phyloP scores from a whole-genome alignment of 2,113 vertebrate genomes.

The Pelmatolapia mariae region DNA sequence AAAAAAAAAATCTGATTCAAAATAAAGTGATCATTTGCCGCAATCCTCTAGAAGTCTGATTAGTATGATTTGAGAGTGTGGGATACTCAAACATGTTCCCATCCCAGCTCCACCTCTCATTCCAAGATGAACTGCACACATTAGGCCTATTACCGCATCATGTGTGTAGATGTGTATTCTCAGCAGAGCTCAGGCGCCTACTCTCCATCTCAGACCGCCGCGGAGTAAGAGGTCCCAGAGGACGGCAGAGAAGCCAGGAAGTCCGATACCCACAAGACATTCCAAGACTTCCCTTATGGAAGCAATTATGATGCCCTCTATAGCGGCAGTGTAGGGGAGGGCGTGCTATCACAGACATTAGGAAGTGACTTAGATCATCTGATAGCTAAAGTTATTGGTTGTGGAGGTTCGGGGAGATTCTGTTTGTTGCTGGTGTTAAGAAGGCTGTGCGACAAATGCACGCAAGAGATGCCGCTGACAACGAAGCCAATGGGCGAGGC shows the following conservation, averaged over 20 bases:
- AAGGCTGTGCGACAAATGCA: background rate
- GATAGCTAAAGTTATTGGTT: slow-evolving; percentile 49
- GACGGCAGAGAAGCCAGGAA: slow-evolving; percentile 54
- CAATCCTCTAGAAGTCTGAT: background rate
- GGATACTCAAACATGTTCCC: background rate
- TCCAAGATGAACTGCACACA: background rate
- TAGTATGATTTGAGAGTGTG: background rate
- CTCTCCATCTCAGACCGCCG: slow-evolving; percentile 16
- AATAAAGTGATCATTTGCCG: accelerated
- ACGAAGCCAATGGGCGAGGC: background rate
- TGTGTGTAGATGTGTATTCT: background rate
- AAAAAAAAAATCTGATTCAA: background rate
- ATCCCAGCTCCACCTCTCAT: background rate
- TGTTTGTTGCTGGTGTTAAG: slow-evolving; percentile 14
- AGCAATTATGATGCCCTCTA: slow-evolving; percentile 62
- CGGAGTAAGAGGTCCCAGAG: slow-evolving; percentile 33
- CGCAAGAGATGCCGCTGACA: background rate
- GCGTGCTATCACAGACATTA: slow-evolving; percentile 20
- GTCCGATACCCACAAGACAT: slow-evolving; percentile 63
- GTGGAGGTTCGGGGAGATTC: slow-evolving; percentile 9
- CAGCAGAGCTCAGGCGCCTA: slow-evolving; percentile 13
- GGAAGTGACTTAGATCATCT: slow-evolving; percentile 47
- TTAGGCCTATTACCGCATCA: background rate
- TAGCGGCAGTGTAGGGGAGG: slow-evolving; percentile 16
- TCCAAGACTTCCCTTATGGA: slow-evolving; percentile 72